Evolutionary conservation across 1,140 invertebrate species (phyloP), one percentile per base, ranked within the genome.

Genomic region (Temnothorax curvispinosus): DNA sequence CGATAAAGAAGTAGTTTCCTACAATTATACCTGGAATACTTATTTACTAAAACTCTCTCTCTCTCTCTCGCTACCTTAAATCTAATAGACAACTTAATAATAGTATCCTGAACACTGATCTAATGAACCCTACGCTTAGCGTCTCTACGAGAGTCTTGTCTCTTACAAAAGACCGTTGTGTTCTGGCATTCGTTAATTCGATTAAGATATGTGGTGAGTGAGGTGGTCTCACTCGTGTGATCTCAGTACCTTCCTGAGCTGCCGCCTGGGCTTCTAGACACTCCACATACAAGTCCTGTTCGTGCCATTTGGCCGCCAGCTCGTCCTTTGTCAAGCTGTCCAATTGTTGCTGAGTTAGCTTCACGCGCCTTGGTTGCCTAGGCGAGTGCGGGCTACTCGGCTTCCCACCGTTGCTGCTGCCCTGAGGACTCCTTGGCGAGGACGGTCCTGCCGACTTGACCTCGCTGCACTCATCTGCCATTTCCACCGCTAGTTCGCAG

Each of bases 261-360:
- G 95, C 92, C 89, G 94, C 91, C 87, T 96, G 95, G 74, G 94
- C 91, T 93, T 96, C 96, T 91, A 96, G 93, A 88, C 91, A 94
- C 88, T 96, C 96, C 91, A 96, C 91, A 93, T 96, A 96, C 76
- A 95, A 94, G 84, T 96, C 96, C 93, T 96, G 95, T 92, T 96
- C 95, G 82, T 94, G 93, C 96, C 96, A 96, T 89, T 96, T 96
- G 86, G 94, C 93, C 81, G 95, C 91, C 80, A 96, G 92, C 86
- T 96, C 96, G 71, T 96, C 96, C 93, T 95, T 96, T 58, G 93
- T 94, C 69, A 96, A 90, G 67, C 87, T 92, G 64, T 96, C 95
- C 88, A 96, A 91, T 69, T 96, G 95, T 87, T 96, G 95, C 47
- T 95, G 94, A n/a, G 93, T 95, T 69, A 96, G 89, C 85, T 95